Evolutionary conservation across 2,888 invertebrate genomes (phyloP).

Genomic region (Phoenoteleia sp.): DNA sequence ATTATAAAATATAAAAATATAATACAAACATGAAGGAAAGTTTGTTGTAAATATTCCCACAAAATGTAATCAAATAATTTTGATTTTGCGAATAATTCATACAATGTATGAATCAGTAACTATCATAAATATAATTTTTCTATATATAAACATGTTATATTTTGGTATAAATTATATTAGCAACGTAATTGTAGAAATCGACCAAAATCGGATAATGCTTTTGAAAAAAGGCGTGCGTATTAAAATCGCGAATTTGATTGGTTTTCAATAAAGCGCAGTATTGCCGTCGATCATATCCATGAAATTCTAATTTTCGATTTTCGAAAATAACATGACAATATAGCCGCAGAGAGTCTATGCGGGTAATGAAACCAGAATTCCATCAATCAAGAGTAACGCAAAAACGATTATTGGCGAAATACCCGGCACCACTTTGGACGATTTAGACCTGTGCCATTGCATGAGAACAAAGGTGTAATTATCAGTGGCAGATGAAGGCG

Average conservation of each 20-base stretch:
- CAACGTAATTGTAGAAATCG: no score
- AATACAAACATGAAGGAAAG: no score
- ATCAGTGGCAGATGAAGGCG: slow-evolving; percentile 78
- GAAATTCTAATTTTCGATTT: slow-evolving; percentile 60
- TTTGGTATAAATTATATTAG: no score
- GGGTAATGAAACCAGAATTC: slow-evolving; percentile 67
- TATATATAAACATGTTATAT: no score
- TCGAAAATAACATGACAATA: slow-evolving; percentile 46
- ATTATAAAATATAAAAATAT: no score
- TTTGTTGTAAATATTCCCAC: no score
- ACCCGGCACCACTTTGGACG: slow-evolving; percentile 53
- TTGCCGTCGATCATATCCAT: background rate
- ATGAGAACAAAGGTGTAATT: slow-evolving; percentile 79
- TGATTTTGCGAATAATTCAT: no score
- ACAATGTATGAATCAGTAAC: no score
- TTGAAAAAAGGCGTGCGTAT: background rate
- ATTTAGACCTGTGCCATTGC: slow-evolving; percentile 72
- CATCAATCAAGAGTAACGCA: slow-evolving; percentile 49
- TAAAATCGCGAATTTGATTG: slow-evolving; percentile 11
- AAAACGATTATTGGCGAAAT: slow-evolving; percentile 70
- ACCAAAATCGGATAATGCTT: background rate
- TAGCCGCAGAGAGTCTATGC: slow-evolving; percentile 14
- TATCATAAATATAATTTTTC: no score
- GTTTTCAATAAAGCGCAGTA: slow-evolving; percentile 16
- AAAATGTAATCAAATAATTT: no score